Percentiles rank a stretch among this genome's conserved stretches.
Evolutionary conservation across 2,888 invertebrate species (phyloP).

Genomic region (Chaetogeoica ovagalla): DNA sequence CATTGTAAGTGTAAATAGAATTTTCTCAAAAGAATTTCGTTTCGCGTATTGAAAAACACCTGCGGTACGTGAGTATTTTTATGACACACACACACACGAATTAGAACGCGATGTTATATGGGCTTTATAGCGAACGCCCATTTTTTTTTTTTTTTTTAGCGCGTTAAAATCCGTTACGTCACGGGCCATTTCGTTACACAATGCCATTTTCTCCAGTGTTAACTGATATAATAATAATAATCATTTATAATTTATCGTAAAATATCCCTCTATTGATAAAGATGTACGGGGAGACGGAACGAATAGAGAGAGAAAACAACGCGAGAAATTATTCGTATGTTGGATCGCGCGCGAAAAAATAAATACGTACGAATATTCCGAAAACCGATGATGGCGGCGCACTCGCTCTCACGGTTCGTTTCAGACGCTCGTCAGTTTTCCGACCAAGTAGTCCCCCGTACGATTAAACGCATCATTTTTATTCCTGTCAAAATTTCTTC

Average conservation of each 20-base stretch:
- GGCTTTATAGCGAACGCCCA: constrained; percentile 29
- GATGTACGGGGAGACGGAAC: too few relatives aligned
- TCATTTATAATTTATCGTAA: not conserved
- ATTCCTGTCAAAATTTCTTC: too few relatives aligned
- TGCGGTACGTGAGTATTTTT: constrained; percentile 18
- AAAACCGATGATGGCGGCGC: too few relatives aligned
- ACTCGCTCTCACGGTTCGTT: too few relatives aligned
- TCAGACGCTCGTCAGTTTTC: too few relatives aligned
- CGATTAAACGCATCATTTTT: too few relatives aligned
- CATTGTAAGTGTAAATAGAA: constrained; percentile 1
- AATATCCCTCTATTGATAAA: too few relatives aligned
- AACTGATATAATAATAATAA: constrained; percentile 24
- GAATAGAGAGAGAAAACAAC: too few relatives aligned
- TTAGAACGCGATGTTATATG: constrained; percentile 22
- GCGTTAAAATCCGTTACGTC: constrained; percentile 45
- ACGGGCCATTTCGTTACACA: constrained; percentile 36
- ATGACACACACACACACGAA: not conserved
- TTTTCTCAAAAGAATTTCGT: constrained; percentile 34
- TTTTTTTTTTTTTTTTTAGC: constrained; percentile 10
- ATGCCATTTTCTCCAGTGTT: constrained; percentile 27
- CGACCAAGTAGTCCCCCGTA: too few relatives aligned
- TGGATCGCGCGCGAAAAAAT: too few relatives aligned
- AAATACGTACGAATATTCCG: too few relatives aligned
- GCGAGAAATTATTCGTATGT: too few relatives aligned
- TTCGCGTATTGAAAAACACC: constrained; percentile 10